Conservation (phyloP, 2,113 vertebrate species). For the Aptenodytes patagonicus region DNA sequence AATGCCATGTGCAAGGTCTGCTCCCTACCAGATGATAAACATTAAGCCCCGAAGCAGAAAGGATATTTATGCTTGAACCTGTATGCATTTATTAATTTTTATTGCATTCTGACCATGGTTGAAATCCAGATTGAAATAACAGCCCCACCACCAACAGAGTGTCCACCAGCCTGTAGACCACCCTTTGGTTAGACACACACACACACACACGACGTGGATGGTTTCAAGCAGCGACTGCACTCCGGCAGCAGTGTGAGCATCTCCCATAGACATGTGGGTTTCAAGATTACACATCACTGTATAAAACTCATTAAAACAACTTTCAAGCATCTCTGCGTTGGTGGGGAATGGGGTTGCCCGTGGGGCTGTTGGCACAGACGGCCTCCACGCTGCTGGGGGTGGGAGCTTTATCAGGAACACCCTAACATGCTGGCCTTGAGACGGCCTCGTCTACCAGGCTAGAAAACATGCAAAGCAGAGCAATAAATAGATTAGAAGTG, state of each 20-base stretch:
- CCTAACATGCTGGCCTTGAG: background rate
- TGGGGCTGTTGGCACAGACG: background rate
- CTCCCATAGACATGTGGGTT: background rate
- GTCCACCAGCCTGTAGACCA: background rate
- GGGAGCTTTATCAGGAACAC: background rate
- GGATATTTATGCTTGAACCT: background rate
- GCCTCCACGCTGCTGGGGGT: background rate
- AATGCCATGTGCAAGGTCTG: background rate
- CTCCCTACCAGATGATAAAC: background rate
- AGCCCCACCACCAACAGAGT: background rate
- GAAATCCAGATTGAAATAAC: background rate
- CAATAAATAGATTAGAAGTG: background rate
- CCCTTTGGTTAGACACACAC: background rate
- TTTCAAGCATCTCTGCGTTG: background rate
- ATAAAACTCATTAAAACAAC: background rate
- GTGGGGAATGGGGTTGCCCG: background rate
- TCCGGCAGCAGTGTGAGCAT: background rate
- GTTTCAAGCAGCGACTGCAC: background rate
- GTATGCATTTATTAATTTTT: background rate
- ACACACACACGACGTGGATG: background rate
- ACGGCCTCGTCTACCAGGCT: background rate
- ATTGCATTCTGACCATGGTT: rapidly evolving
- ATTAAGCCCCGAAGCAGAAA: background rate
- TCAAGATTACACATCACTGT: background rate
- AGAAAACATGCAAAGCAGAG: background rate